phyloP scores from a whole-genome alignment of 2,888 invertebrate species.

The Lasioglossum figueresi region DNA sequence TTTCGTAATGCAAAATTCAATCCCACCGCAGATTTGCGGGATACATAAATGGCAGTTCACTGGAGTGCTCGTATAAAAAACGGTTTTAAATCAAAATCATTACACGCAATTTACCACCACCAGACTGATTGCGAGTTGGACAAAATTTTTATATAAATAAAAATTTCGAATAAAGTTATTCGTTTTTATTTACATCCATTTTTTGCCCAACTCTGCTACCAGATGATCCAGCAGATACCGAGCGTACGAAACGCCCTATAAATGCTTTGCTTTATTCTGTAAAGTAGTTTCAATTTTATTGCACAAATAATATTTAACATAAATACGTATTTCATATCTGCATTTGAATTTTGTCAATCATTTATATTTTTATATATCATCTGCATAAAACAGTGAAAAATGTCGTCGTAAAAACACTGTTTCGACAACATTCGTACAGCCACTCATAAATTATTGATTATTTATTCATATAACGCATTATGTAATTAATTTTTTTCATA shows the following conservation, averaged over 20 bases:
- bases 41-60: constrained; percentile 7
- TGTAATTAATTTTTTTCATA: too few relatives aligned
- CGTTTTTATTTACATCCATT: too few relatives aligned
- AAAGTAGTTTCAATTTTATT: background rate
- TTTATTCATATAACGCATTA: background rate
- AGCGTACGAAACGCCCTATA: background rate
- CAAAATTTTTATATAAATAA: too few relatives aligned
- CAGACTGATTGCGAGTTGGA: too few relatives aligned
- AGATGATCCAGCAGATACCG: background rate
- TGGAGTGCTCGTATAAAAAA: background rate
- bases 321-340: background rate
- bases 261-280: background rate
- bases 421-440: background rate
- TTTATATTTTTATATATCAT: background rate
- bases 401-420: background rate
- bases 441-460: background rate
- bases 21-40: constrained; percentile 5
- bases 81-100: background rate
- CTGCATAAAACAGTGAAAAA: background rate
- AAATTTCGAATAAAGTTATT: too few relatives aligned
- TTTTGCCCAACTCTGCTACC: too few relatives aligned
- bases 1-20: constrained; percentile 27
- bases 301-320: background rate
- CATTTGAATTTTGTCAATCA: background rate
- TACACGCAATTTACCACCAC: too few relatives aligned